Evolutionary conservation across 64 coral and sea anemone genomes (phyloP).

Genomic region (Hydrozoanthus tunicans): DNA sequence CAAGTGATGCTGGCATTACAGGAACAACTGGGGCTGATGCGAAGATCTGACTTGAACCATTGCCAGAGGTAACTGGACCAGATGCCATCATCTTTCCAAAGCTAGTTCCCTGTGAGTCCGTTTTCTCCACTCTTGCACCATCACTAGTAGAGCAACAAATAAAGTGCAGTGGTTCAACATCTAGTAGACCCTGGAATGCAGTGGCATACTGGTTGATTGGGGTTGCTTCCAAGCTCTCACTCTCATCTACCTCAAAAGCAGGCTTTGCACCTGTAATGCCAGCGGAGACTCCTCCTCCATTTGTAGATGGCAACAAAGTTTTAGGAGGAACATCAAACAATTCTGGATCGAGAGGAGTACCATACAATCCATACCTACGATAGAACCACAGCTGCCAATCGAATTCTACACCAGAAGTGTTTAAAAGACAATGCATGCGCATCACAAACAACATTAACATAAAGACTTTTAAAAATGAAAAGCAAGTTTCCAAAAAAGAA

Average conservation of each 20-base stretch:
- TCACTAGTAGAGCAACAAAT: conserved; percentile 92
- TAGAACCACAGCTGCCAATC: too few species aligned
- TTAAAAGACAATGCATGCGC: too few species aligned
- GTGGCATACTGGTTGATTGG: conserved; percentile 37
- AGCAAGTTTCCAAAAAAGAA: too few species aligned
- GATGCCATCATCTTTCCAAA: conserved; percentile 31
- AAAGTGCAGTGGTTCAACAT: conserved; percentile 94
- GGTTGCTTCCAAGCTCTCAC: conserved; percentile 4
- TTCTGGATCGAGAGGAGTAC: conserved; percentile 86
- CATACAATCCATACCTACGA: conserved; percentile 83
- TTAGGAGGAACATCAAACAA: conserved; percentile 80
- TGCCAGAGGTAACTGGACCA: conserved; percentile 34
- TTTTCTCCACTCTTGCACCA: conserved; percentile 86
- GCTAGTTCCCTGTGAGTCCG: conserved; percentile 52
- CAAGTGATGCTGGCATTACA: conserved; percentile 58
- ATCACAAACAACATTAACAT: too few species aligned
- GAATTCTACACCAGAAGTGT: too few species aligned
- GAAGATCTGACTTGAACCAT: conserved; percentile 19
- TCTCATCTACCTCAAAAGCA: conserved; percentile 47
- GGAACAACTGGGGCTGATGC: conserved; percentile 46
- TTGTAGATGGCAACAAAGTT: conserved; percentile 3
- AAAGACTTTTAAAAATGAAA: too few species aligned
- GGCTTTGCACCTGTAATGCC: not conserved
- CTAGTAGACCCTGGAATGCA: conserved; percentile 85
- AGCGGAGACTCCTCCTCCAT: conserved; percentile 1